Conservation (phyloP, 2,888 invertebrate genomes). For the Biston stratarius region DNA sequence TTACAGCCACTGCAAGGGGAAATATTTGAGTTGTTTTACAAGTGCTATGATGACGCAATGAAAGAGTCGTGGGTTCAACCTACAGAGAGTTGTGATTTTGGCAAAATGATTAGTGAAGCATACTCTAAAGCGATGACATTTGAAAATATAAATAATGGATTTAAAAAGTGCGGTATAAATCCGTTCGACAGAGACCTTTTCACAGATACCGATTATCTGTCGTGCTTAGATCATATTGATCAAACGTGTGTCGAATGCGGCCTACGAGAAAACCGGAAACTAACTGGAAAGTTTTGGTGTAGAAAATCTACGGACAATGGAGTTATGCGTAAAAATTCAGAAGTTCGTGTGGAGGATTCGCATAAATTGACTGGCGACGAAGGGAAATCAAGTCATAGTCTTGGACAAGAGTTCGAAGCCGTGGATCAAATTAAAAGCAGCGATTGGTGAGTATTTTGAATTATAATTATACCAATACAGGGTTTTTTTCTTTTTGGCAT, state of each 20-base stretch:
- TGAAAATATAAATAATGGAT: slow-evolving; percentile 15
- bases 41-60: neutral
- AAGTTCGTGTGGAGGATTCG: neutral
- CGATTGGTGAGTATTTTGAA: neutral
- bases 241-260: slow-evolving; percentile 20
- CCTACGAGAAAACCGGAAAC: slow-evolving; percentile 4
- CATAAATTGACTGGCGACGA: neutral
- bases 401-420: neutral
- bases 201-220: slow-evolving; percentile 10
- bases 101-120: slow-evolving; percentile 7
- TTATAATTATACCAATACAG: neutral
- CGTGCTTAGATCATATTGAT: neutral
- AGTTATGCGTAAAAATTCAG: neutral
- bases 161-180: slow-evolving; percentile 22
- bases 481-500: too few species aligned
- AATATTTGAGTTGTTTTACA: slow-evolving; percentile 8
- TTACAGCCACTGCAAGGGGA: slow-evolving; percentile 17
- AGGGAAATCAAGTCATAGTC: slow-evolving; percentile 1
- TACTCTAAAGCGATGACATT: slow-evolving; percentile 14
- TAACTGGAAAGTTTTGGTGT: neutral
- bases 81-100: neutral
- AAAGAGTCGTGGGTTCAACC: neutral
- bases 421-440: neutral
- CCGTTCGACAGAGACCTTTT: slow-evolving; percentile 32
- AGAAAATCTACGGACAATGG: neutral